Conservation (phyloP, 2,113 vertebrate genomes). For the Indicator indicator region DNA sequence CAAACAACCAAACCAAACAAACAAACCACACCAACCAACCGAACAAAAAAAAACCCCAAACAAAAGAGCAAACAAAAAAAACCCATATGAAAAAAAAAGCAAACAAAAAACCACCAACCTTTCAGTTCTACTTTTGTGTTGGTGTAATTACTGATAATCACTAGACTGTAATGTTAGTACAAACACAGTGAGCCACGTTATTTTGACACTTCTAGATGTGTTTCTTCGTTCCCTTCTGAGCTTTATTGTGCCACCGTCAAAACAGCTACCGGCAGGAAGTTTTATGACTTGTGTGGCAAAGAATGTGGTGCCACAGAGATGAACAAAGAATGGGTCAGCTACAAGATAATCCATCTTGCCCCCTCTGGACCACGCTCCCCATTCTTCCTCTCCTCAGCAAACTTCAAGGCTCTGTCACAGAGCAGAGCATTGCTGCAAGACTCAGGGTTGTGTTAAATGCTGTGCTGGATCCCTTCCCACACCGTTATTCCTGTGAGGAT, state of each 20-base stretch:
- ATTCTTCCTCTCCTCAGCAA: not conserved
- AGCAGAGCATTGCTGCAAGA: not conserved
- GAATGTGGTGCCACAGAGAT: conserved; percentile 34
- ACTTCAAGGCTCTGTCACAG: not conserved
- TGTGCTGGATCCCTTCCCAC: not conserved
- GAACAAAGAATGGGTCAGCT: conserved; percentile 50
- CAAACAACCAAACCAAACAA: not conserved
- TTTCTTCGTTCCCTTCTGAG: conserved; percentile 44
- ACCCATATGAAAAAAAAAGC: too few relatives aligned
- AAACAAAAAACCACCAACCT: rapidly evolving
- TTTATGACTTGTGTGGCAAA: conserved; percentile 54
- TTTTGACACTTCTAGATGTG: conserved; percentile 33
- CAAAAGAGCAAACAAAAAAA: not conserved
- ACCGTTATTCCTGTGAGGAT: not conserved
- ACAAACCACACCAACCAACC: too few relatives aligned
- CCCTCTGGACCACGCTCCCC: not conserved
- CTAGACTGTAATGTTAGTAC: not conserved
- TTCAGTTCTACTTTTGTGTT: not conserved
- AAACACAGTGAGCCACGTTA: not conserved
- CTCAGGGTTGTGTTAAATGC: not conserved
- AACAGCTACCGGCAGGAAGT: conserved; percentile 33
- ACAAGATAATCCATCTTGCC: conserved; percentile 39
- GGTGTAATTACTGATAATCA: not conserved
- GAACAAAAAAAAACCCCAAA: not conserved
- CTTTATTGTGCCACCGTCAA: conserved; percentile 48